Percentiles rank a stretch among this genome's conserved stretches.
Conservation (phyloP, 2,113 vertebrate genomes). For the Leucosticte australis region DNA sequence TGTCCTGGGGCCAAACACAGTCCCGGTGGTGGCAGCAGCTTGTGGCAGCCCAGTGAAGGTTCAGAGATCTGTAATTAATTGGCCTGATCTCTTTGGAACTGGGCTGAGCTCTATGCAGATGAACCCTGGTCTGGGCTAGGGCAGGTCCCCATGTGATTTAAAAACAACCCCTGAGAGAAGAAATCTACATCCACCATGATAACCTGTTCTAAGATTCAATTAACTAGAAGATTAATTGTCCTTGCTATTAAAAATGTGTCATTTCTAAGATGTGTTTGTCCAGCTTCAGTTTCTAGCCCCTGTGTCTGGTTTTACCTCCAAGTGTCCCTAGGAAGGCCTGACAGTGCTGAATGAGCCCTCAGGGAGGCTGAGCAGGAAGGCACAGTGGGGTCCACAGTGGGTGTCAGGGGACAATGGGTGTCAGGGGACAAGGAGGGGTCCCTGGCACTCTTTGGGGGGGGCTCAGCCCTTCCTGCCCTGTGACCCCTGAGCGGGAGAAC, state of each 20-base stretch:
- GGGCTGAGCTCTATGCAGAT: neutral
- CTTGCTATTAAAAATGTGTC: neutral
- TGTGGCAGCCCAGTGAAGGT: neutral
- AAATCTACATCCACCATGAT: neutral
- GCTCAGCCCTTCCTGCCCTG: neutral
- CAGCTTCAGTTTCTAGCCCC: neutral
- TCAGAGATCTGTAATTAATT: neutral
- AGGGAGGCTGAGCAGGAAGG: neutral
- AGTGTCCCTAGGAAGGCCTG: neutral
- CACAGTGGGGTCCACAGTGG: fast-evolving
- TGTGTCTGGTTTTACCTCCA: neutral
- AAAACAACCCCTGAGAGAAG: neutral
- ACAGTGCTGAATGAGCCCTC: neutral
- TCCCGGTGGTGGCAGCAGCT: neutral
- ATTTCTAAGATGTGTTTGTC: neutral
- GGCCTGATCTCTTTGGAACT: neutral
- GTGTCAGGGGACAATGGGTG: fast-evolving
- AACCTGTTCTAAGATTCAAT: neutral
- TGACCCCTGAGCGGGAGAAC: fast-evolving
- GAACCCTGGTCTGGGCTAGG: neutral
- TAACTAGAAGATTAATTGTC: neutral
- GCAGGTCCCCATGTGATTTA: neutral
- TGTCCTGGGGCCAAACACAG: neutral
- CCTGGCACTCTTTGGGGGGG: fast-evolving
- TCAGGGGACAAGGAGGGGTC: fast-evolving